Conservation (phyloP, 1,140 invertebrate genomes). For the Cydia splendana region DNA sequence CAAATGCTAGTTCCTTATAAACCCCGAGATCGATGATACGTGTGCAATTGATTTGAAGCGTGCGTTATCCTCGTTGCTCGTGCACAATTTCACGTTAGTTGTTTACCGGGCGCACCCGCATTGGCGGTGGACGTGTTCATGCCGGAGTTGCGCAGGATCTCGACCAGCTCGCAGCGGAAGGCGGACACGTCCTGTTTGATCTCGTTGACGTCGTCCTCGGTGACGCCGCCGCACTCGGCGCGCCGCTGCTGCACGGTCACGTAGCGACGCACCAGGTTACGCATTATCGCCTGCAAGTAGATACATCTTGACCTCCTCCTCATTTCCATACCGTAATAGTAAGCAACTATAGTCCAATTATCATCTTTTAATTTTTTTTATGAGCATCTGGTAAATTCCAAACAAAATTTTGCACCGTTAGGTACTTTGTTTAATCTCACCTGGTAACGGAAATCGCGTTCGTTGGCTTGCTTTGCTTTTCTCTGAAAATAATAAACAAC, state of each 20-base stretch:
- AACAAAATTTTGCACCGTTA: too few species aligned
- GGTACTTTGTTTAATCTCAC: constrained; percentile 71
- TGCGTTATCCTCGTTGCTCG: too few species aligned
- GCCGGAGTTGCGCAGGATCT: constrained; percentile 95
- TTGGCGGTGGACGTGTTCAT: constrained; percentile 93
- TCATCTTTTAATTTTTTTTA: too few species aligned
- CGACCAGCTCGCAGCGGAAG: constrained; percentile 96
- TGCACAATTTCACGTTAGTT: neutral
- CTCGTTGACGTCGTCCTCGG: constrained; percentile 99
- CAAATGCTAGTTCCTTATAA: too few species aligned
- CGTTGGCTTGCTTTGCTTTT: constrained; percentile 93
- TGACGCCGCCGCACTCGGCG: constrained; percentile 97
- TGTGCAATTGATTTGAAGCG: too few species aligned
- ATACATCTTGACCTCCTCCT: neutral
- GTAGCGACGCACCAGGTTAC: constrained; percentile 96
- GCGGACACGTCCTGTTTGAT: constrained; percentile 99
- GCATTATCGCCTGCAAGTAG: constrained; percentile 90
- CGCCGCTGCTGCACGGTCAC: constrained; percentile 97
- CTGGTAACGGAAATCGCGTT: constrained; percentile 94
- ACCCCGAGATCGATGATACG: too few species aligned
- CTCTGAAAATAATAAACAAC: constrained; percentile 81
- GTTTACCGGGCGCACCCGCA: constrained; percentile 84
- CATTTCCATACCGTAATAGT: too few species aligned
- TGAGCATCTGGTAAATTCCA: too few species aligned
- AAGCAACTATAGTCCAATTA: too few species aligned